Evolutionary conservation across 2,113 vertebrate genomes (phyloP), one percentile per base, ranked within the genome.

Genomic region (Astur gentilis): DNA sequence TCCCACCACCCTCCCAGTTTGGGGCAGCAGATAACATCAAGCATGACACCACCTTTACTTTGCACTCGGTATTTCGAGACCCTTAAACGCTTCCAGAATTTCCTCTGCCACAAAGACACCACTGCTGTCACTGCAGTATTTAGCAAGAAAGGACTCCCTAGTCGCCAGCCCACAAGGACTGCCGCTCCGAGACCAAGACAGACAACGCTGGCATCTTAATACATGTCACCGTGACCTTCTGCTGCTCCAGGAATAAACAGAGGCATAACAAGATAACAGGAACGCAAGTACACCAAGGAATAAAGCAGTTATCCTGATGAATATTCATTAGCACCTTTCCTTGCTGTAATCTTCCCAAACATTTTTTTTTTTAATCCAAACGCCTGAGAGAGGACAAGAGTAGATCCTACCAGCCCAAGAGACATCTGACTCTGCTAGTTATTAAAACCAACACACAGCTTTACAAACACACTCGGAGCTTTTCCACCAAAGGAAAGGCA

Each of bases 271-370:
- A 94, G 89, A 55, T 78, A 96, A 57, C 57, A 47, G 55, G 57
- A 19, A 34, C 2, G 42, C 32, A 58, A 26, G 34, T 23, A 45
- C 80, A 26, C 44, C 13, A 4, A 19, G 40, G 50, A 62, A 79
- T 64, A 83, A 87, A 79, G 44, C 16, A 13, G 27, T 49, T 62
- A 54, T 9, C 54, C 66, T 62, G 8, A 69, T 57, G 16, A 95
- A 70, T 49, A 15, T 26, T 73, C 5, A 1, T 13, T 40, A 36
- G 11, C 1, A 0, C 3, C 69, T 57, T 38, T 17, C 11, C 65
- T 38, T 34, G 18, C 49, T 66, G 4, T 5, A 19, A 57, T 58
- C 36, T 54, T 54, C 38, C 50, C 49, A 19, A 25, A 17, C 2
- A 7, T 9, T 16, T 22, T 27, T 47, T 47, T 21, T 47, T 49